Evolutionary conservation across 2,888 invertebrate species (phyloP), one percentile per base, ranked within the genome.

Genomic region (Fragum fragum): DNA sequence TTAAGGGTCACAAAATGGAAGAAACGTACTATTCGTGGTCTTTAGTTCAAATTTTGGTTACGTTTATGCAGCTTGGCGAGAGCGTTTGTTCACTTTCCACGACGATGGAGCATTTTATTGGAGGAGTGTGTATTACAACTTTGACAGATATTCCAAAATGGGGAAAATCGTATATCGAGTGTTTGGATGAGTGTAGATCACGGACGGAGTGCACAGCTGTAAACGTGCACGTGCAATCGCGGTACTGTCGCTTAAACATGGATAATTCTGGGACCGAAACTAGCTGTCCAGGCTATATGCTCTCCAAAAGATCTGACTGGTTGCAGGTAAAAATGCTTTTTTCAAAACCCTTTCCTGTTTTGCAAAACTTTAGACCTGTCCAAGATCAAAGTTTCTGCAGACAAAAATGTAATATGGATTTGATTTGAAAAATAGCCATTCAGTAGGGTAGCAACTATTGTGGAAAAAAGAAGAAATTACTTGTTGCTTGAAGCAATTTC

Each of bases 81-180:
- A n/a, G n/a, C n/a, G n/a, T n/a, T n/a, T n/a, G n/a, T n/a, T 29
- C 29, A 26, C 28, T 61, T 28, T 28, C 61, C 26, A 61, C 23
- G 29, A 28, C 9, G n/a, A 61, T 61, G 29, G 61, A 61, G 28
- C 26, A 61, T 61, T 61, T 61, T n/a, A 29, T 61, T 26, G 28
- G 18, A 2, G 61, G 61, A 26, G 23, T 26, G 26, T 61, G 61
- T 29, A 61, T 18, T 11, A 21, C 32, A 16, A 29, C 18, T 61
- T 23, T 29, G 1, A 21, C 61, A 11, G 61, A 61, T 61, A 29
- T 61, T 23, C 29, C 16, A 7, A 16, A 21, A 1, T 61, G 61
- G 61, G 32, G 32, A 6, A 26, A 18, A 18, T 61, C 61, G 6
- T 61, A 61, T 29, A 29, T 28, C 28, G 21, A 61, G 61, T 61